These are phyloP conservation scores for Gallinago jamesoni DNA, from an alignment of 2,113 vertebrate species.

Conservation along the genomic window DNA sequence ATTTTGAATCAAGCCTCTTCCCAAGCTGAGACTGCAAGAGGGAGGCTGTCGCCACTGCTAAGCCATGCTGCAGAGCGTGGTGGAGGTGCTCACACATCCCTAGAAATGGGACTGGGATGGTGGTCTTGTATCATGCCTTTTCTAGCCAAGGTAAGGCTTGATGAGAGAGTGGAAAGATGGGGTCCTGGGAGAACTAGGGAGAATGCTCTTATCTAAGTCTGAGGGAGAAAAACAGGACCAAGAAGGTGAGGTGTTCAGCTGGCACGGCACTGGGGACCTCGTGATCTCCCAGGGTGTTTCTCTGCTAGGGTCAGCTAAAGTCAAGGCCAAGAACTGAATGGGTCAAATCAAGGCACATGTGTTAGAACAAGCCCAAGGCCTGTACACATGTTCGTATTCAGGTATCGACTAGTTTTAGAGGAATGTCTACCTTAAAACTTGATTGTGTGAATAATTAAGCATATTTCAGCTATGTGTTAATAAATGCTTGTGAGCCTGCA, in stretches of 20 bases:
- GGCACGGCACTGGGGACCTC: not conserved
- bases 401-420: not conserved
- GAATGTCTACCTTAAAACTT: not conserved
- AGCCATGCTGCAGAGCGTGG: rapidly evolving
- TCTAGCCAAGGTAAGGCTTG: not conserved
- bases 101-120: not conserved
- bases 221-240: not conserved
- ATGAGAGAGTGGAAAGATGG: not conserved
- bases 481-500: not conserved
- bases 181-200: not conserved
- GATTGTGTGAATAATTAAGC: not conserved
- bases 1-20: not conserved
- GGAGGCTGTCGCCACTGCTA: not conserved
- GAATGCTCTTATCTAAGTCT: not conserved
- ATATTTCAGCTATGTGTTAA: not conserved
- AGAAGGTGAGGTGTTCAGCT: not conserved
- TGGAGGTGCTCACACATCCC: not conserved
- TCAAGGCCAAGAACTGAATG: not conserved
- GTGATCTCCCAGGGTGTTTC: not conserved
- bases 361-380: not conserved
- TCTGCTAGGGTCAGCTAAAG: not conserved
- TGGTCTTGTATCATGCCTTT: not conserved
- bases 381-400: not conserved
- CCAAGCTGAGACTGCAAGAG: not conserved
- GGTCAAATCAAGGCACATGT: not conserved